These are phyloP conservation scores for Lingula anatina DNA, from an alignment of 2,888 invertebrate genomes.

Conservation along the genomic window DNA sequence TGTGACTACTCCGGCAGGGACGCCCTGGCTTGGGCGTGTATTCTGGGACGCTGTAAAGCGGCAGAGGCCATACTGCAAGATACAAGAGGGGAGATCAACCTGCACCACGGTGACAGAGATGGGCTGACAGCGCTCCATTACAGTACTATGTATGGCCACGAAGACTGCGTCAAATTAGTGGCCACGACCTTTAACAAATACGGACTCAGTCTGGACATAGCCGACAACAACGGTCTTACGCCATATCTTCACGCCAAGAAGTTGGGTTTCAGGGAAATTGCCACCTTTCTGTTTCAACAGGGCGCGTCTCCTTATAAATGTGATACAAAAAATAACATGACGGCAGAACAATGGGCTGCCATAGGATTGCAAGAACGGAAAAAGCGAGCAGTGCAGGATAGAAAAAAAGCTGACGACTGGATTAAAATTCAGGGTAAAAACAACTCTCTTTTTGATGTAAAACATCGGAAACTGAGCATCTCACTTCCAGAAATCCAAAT, in stretches of 20 bases:
- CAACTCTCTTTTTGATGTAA: too few relatives aligned
- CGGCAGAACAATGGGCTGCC: constrained; percentile 31
- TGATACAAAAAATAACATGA: constrained; percentile 24
- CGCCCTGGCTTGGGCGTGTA: constrained; percentile 32
- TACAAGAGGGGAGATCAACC: constrained; percentile 33
- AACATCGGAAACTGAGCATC: too few relatives aligned
- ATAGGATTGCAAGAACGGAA: constrained; percentile 29
- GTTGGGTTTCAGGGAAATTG: constrained; percentile 28
- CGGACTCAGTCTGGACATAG: constrained; percentile 33
- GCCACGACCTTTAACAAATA: constrained; percentile 27
- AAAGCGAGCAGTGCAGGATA: constrained; percentile 4
- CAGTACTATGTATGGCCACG: constrained; percentile 27
- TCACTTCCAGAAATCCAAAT: too few relatives aligned
- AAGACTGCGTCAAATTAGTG: constrained; percentile 22
- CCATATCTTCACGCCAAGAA: constrained; percentile 39
- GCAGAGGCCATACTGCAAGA: constrained; percentile 23
- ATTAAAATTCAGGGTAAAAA: too few relatives aligned
- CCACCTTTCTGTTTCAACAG: constrained; percentile 21
- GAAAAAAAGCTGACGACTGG: too few relatives aligned
- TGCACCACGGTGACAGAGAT: constrained; percentile 26
- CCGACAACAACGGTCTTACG: constrained; percentile 36
- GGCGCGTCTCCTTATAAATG: constrained; percentile 27
- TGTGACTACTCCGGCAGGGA: constrained; percentile 23
- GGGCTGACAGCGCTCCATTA: constrained; percentile 40
- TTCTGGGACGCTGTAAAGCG: constrained; percentile 24